Evolutionary conservation across 2,888 invertebrate genomes (phyloP), one percentile per base, ranked within the genome.

Genomic region (Eristalinus aeneus): DNA sequence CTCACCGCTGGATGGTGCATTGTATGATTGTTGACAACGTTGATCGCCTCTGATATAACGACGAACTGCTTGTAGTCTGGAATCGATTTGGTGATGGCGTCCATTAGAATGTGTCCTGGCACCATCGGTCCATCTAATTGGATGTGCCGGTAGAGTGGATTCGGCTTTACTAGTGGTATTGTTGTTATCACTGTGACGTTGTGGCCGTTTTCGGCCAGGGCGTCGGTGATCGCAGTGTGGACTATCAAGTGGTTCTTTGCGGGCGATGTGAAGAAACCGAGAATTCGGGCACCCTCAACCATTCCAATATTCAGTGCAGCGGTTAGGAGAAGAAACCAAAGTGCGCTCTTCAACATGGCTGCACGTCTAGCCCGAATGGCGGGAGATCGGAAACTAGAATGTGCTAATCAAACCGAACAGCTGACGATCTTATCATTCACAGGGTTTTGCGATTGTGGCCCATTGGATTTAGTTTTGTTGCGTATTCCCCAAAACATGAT

Each of bases 211-310:
- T 90, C 89, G 0, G 90, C 90, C 32, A 92, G 77, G 0, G 89
- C 87, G 31, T 89, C 89, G 68, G 90, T 89, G 23, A 92, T 79
- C 1, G 90, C 88, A 74, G 89, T 89, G 36, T 91, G 91, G 34
- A 92, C 89, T 64, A 91, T 87, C 20, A 91, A 64, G 87, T 92
- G 92, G 0, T 92, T 91, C 6, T 90, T 90, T 4, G 90, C 89
- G 3, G 90, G 89, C 0, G 89, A 88, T 34, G 90, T 89, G 63
- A 91, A 92, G 2, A 92, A 68, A 0, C 90, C 90, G 20, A 92
- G 80, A 20, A 92, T 91, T 9, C 91, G 90, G 20, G 90, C 89
- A 10, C 84, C 54, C 22, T 75, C 65, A 22, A 53, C 53, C 46
- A 68, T 36, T 5, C 61, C 10, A 4, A 27, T n/a, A 9, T 65